Percentiles rank a stretch among this genome's conserved stretches.
These are phyloP conservation scores for Rhogogaster chlorosoma DNA, from an alignment of 2,888 invertebrate genomes.

Conservation along the genomic window DNA sequence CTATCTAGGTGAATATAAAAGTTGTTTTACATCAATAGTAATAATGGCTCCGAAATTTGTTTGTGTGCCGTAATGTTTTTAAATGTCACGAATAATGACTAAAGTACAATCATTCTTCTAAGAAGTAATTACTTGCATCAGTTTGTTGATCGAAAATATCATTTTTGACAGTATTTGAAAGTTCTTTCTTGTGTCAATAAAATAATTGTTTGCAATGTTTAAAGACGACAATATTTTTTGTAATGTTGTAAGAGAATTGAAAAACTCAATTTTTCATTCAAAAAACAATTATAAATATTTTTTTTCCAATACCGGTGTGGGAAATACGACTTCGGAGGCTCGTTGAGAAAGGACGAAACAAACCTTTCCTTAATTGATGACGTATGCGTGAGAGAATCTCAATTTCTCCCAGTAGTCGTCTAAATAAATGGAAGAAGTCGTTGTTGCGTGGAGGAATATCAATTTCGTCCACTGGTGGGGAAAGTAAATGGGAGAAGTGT, in stretches of 20 bases:
- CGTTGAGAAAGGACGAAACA: no score
- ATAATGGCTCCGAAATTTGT: not conserved
- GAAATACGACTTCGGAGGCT: no score
- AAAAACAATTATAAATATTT: not conserved
- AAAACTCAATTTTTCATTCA: no score
- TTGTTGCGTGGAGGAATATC: no score
- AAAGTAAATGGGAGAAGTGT: no score
- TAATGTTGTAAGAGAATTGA: not conserved
- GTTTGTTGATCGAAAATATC: not conserved
- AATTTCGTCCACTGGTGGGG: no score
- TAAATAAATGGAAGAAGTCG: no score
- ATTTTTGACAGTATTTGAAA: not conserved
- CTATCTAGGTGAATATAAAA: not conserved
- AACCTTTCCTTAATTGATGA: no score
- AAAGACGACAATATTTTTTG: not conserved
- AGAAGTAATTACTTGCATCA: not conserved
- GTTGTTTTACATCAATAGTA: not conserved
- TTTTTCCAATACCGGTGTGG: no score
- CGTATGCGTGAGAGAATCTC: no score
- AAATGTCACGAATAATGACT: not conserved
- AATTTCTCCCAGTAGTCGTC: no score
- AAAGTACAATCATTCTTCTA: not conserved
- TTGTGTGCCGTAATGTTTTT: not conserved
- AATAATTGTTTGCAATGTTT: not conserved
- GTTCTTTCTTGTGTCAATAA: not conserved